Conservation (phyloP, 2,113 vertebrate genomes). For the Platysteira castanea region DNA sequence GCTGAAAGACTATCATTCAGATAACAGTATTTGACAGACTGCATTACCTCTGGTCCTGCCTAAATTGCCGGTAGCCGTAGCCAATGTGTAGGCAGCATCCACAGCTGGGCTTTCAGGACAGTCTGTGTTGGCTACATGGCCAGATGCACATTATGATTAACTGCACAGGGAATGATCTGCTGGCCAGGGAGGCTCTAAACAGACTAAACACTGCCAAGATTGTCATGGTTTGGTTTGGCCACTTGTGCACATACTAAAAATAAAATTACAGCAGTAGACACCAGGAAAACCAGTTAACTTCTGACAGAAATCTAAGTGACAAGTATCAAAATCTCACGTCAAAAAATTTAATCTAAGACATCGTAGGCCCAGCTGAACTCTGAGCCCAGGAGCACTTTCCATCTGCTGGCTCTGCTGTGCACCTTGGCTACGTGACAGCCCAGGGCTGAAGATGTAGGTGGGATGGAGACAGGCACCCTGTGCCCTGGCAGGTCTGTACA, state of each 20-base stretch:
- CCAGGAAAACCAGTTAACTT: background rate
- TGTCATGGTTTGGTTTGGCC: background rate
- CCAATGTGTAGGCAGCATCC: background rate
- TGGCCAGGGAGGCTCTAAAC: background rate
- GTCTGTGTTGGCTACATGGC: background rate
- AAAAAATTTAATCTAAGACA: background rate
- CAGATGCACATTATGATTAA: background rate
- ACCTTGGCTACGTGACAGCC: background rate
- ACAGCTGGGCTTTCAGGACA: background rate
- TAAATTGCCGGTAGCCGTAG: background rate
- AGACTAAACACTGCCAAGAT: background rate
- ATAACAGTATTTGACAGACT: background rate
- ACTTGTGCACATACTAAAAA: background rate
- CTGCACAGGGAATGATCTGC: background rate
- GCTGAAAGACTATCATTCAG: background rate
- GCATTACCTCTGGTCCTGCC: background rate
- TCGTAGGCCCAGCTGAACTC: background rate
- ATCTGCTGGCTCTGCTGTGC: background rate
- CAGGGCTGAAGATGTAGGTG: background rate
- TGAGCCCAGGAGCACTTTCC: background rate
- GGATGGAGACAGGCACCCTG: background rate
- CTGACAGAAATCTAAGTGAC: slow-evolving; percentile 29
- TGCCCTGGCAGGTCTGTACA: background rate
- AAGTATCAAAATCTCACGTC: background rate
- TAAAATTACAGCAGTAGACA: background rate